Conservation (phyloP, 2,888 invertebrate species). For the Cheiracanthium punctorium region DNA sequence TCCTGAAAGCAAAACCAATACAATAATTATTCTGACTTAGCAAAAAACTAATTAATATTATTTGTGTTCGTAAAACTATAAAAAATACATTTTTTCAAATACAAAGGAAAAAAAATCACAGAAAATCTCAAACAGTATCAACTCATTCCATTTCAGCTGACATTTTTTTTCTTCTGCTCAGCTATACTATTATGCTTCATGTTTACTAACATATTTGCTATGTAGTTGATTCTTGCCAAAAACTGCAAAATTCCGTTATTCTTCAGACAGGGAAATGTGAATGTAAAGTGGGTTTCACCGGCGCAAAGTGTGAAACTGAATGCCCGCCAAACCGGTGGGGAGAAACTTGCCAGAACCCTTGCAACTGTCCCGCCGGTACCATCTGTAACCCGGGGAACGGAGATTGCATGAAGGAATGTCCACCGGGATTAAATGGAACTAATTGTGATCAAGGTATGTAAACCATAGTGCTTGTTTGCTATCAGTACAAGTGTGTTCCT, state of each 20-base stretch:
- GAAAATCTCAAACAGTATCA: no score
- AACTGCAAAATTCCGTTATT: constrained; percentile 48
- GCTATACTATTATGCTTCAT: no score
- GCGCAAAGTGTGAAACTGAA: constrained; percentile 73
- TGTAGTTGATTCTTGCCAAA: constrained; percentile 11
- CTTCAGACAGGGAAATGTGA: constrained; percentile 75
- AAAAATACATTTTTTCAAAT: no score
- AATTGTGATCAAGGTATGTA: constrained; percentile 73
- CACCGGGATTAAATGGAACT: constrained; percentile 73
- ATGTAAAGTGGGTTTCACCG: constrained; percentile 75
- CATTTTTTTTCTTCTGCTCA: no score
- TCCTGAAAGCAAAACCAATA: no score
- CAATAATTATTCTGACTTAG: no score
- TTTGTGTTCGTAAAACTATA: no score
- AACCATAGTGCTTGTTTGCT: no score
- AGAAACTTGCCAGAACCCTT: constrained; percentile 69
- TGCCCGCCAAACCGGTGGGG: constrained; percentile 71
- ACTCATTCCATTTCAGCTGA: no score
- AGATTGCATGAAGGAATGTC: constrained; percentile 72
- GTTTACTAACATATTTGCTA: background rate
- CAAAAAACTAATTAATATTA: no score
- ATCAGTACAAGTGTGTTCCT: no score
- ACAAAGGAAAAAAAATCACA: no score
- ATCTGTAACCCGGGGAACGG: constrained; percentile 76
- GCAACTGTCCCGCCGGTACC: constrained; percentile 72